These are phyloP conservation scores for Petrocephalus zakoni DNA, from an alignment of 2,113 vertebrate genomes.

Conservation along the genomic window DNA sequence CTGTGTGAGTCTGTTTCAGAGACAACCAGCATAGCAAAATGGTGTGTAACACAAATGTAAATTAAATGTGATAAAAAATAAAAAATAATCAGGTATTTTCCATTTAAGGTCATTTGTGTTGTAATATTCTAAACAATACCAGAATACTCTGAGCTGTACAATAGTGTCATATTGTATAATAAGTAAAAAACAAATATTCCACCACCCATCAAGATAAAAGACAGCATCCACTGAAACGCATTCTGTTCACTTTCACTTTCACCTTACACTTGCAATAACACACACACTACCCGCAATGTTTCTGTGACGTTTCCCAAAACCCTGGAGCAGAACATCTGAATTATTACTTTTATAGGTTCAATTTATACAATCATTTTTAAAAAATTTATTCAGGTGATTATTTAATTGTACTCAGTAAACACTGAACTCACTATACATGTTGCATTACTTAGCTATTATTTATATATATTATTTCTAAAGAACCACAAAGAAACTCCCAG, in stretches of 20 bases:
- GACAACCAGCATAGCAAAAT: neutral
- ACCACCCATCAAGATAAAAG: neutral
- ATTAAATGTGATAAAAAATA: neutral
- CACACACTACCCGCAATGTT: neutral
- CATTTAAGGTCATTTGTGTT: neutral
- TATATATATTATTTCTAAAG: neutral
- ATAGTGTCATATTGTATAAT: neutral
- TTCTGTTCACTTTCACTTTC: neutral
- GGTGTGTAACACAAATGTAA: neutral
- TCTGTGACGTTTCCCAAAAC: neutral
- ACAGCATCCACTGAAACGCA: neutral
- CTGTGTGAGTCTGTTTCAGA: neutral
- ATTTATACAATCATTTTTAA: neutral
- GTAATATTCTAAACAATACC: neutral
- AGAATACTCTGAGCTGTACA: neutral
- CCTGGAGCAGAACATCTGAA: neutral
- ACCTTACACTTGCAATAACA: neutral
- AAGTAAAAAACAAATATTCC: neutral
- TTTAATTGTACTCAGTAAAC: neutral
- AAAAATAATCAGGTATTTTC: neutral
- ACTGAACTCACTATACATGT: neutral
- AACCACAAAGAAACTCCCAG: conserved; percentile 2
- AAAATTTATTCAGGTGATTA: neutral
- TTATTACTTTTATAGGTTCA: neutral
- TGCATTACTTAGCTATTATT: neutral